Base-by-base conservation (phyloP, 2,113 vertebrate species). In the Lampris incognitus region DNA sequence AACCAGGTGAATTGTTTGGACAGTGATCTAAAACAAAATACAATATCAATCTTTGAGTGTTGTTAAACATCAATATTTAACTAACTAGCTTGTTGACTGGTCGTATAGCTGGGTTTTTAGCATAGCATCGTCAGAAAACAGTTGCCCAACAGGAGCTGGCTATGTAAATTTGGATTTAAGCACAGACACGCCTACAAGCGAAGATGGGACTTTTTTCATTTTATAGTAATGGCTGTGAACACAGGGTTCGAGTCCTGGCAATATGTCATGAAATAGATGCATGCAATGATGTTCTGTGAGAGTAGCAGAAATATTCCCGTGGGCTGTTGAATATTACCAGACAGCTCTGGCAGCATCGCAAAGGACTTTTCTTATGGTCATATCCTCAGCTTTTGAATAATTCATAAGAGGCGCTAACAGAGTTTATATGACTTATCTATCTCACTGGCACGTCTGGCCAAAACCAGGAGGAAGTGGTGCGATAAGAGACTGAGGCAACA, bases 381-480 rank as follows among this genome's bases (percentile, higher is more conserved):
- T 67, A 85, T 85, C 79, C 57, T 64, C 66, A 2, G 52, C 5
- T 68, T 38, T 58, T 91, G 83, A 88, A 89, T 88, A 83, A 84
- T 89, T 86, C 57, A 90, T 4, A 6, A 13, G 76, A 50, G 66
- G 41, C 36, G 42, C 36, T 48, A 44, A 39, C 39, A 11, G 39
- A 46, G 8, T 69, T 42, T 63, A 40, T 2, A 40, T 2, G 11
- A 60, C 72, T 79, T 51, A 61, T 3, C 50, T 6, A 54, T 37
- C 0, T 37, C 39, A 0, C 46, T 36, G 24, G 1, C 3, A n/a
- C 2, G 46, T 61, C 9, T 5, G n/a, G 6, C 13, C n/a, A 1
- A 60, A 40, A 68, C 10, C 1, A 0, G 13, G 10, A 61, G 39
- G 40, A 61, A 9, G 42, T 42, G 24, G 24, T 24, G 24, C 24